These are phyloP conservation scores for Siniperca knerii DNA, from an alignment of 2,113 vertebrate species.

Conservation along the genomic window DNA sequence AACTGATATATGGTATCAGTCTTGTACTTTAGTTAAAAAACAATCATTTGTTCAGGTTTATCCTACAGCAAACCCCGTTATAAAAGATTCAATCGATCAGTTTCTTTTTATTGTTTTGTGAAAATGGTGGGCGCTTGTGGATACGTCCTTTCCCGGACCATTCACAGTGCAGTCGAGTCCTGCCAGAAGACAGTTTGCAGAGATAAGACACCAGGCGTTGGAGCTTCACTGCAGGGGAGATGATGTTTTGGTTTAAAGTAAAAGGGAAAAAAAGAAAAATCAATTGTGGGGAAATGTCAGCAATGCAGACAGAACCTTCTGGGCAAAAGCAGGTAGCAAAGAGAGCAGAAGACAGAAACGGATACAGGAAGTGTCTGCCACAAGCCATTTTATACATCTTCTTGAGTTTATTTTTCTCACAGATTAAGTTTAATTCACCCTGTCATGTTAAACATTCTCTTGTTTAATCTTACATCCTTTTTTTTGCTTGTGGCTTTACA, in stretches of 20 bases:
- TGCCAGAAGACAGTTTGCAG: conserved; percentile 22
- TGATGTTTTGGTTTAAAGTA: conserved; percentile 40
- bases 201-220: conserved; percentile 1
- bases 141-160: background rate
- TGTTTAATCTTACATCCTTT: background rate
- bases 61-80: background rate
- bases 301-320: conserved; percentile 37
- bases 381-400: background rate
- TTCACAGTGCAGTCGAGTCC: background rate
- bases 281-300: conserved; percentile 66
- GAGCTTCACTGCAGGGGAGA: conserved; percentile 48
- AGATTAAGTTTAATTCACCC: background rate
- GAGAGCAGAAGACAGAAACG: conserved; percentile 7
- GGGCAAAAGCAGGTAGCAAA: conserved; percentile 39
- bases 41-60: fast-evolving
- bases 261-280: conserved; percentile 40
- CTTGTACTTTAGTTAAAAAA: background rate
- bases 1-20: background rate
- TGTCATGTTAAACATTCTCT: background rate
- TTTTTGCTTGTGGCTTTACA: background rate
- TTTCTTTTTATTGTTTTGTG: background rate
- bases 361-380: conserved; percentile 37
- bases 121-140: background rate
- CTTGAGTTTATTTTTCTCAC: background rate
- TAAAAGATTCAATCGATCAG: background rate